Evolutionary conservation across 2,797 vertebrate genomes (phyloP).

Genomic region (Chelmon rostratus): DNA sequence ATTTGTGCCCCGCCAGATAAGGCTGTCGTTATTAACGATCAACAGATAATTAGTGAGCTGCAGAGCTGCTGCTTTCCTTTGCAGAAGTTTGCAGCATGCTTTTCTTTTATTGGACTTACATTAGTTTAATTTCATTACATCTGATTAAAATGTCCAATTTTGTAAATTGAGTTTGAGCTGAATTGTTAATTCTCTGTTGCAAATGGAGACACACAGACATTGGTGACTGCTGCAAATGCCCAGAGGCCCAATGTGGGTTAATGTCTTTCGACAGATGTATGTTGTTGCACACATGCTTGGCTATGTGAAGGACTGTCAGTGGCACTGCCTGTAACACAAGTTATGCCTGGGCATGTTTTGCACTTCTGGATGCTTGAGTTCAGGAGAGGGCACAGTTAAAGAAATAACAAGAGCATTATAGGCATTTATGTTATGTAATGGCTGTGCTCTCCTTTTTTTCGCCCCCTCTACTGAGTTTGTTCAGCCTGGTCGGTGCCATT

Average conservation of each 20-base stretch:
- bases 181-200: neutral
- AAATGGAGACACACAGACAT: slow-evolving; percentile 9
- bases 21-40: slow-evolving; percentile 38
- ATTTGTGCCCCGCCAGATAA: slow-evolving; percentile 16
- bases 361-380: slow-evolving; percentile 21
- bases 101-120: neutral
- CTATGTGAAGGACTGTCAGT: slow-evolving; percentile 34
- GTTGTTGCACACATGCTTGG: slow-evolving; percentile 45
- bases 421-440: slow-evolving; percentile 32
- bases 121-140: neutral
- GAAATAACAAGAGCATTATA: slow-evolving; percentile 16
- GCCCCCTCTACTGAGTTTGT: neutral
- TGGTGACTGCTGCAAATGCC: slow-evolving; percentile 27
- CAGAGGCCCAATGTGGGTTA: slow-evolving; percentile 42
- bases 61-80: neutral
- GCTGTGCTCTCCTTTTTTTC: neutral
- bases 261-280: slow-evolving; percentile 55
- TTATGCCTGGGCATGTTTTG: slow-evolving; percentile 55
- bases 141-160: neutral
- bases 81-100: neutral
- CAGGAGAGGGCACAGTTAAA: slow-evolving; percentile 37
- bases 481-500: neutral
- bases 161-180: neutral
- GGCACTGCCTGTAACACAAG: slow-evolving; percentile 46
- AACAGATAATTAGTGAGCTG: slow-evolving; percentile 20